phyloP scores from a whole-genome alignment of 2,113 vertebrate genomes.

The Calidris pygmaea region DNA sequence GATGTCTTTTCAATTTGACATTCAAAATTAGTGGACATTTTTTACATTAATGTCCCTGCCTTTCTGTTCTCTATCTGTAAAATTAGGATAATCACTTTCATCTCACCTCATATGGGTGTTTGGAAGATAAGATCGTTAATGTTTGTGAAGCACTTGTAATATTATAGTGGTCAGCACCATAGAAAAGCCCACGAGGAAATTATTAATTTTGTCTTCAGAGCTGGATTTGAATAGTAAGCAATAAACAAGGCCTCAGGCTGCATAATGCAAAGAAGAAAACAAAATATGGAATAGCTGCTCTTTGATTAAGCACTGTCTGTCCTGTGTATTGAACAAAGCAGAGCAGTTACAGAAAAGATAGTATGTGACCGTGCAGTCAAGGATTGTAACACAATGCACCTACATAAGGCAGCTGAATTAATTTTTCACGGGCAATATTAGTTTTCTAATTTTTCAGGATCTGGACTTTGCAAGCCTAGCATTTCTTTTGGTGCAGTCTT shows the following conservation, averaged over 20 bases:
- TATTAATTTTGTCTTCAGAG: slow-evolving; percentile 61
- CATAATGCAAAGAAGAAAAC: slow-evolving; percentile 22
- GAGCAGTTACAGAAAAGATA: not conserved
- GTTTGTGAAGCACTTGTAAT: slow-evolving; percentile 45
- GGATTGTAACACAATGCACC: not conserved
- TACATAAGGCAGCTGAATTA: not conserved
- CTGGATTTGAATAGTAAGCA: slow-evolving; percentile 54
- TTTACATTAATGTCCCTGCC: not conserved
- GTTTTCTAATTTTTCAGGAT: not conserved
- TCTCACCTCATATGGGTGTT: slow-evolving; percentile 34
- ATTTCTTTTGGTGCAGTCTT: not conserved
- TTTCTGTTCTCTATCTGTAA: slow-evolving; percentile 21
- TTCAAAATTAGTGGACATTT: slow-evolving; percentile 27
- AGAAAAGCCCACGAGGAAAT: slow-evolving; percentile 63
- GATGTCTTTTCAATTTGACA: slow-evolving; percentile 19
- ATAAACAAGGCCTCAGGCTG: slow-evolving; percentile 46
- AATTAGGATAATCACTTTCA: slow-evolving; percentile 20
- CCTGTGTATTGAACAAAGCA: slow-evolving; percentile 8
- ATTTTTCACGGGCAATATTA: not conserved
- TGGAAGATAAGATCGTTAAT: slow-evolving; percentile 49
- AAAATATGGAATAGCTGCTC: slow-evolving; percentile 17
- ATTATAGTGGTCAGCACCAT: slow-evolving; percentile 37
- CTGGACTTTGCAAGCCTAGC: not conserved
- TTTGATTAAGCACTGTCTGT: slow-evolving; percentile 34
- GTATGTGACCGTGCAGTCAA: not conserved